Evolutionary conservation across 2,113 vertebrate genomes (phyloP), one percentile per base, ranked within the genome.

Genomic region (Trogon surrucura): DNA sequence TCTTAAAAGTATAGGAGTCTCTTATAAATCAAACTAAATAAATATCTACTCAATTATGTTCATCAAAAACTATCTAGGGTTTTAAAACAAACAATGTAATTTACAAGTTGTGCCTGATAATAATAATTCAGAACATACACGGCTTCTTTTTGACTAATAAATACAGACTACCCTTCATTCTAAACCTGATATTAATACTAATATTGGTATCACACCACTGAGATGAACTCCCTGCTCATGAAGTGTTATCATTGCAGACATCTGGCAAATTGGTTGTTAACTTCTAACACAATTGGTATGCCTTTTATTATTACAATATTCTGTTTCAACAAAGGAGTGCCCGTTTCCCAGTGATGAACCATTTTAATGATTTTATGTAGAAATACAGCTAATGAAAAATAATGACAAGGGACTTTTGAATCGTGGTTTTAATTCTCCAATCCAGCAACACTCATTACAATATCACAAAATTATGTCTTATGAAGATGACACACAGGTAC

Each of bases 201-300:
- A 97, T 96, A 90, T 72, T 77, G 79, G 50, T 91, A 95, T 96
- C 91, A 92, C 92, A 89, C 67, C 80, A 92, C 80, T 50, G 91
- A 96, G 93, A 95, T 92, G 89, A 97, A 95, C 84, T 97, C 80
- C 47, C 26, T n/a, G 44, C 60, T 96, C 78, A 84, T 91, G 86
- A 97, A 96, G 72, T 77, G 94, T 95, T 96, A 96, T 97, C 97
- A 72, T 71, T 96, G 80, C 61, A 97, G 86, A 81, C 74, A 97
- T 97, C 88, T 97, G 94, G 92, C 91, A 97, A 97, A 97, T 97
- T 97, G 91, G 91, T 94, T 96, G 93, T 96, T 98, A 97, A 97
- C 95, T 96, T 97, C 95, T 97, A 93, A 95, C 66, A 93, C 53
- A 95, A 84, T 20, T 94, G 64, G 95, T 97, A 93, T 84, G 89